Evolutionary conservation across 2,113 vertebrate species (phyloP), one percentile per base, ranked within the genome.

Genomic region (Theristicus caerulescens): DNA sequence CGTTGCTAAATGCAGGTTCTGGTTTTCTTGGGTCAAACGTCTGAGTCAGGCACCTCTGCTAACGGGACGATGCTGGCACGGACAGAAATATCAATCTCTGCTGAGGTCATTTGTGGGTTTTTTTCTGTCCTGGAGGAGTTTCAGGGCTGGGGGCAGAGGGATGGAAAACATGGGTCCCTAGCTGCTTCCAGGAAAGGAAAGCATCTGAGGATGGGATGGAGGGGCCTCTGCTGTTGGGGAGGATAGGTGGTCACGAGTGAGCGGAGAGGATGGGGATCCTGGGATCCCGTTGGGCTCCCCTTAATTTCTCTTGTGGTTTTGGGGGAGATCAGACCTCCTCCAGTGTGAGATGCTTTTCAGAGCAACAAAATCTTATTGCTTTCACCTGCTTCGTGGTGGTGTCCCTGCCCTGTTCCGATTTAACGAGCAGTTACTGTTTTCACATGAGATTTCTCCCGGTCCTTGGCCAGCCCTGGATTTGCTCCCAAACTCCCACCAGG

Each of bases 141-240:
- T 77, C 78, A 82, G 67, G 36, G 5, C 74, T 82, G 58, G 71
- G 58, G 72, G 64, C 22, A 4, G 55, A 61, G 32, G 51, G 27
- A 54, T 19, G 55, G 87, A 85, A 85, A 94, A 22, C 27, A 47
- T 58, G 18, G 73, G 40, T 76, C 32, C 32, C n/a, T 0, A 4
- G 9, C 31, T 65, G 49, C 69, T 67, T 61, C 67, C 64, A 90
- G 83, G 87, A 66, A 51, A 91, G 66, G 65, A 72, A 74, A 74
- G 18, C 29, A 36, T 59, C 54, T 0, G 17, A 70, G 72, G 40
- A 65, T 25, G 64, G 72, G 40, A 65, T 25, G 64, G 83, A 86
- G 71, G 49, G 31, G 13, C 18, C 10, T 59, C 19, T 61, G 69
- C 1, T 2, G 24, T 6, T 0, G 0, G 52, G 52, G 67, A 47